phyloP scores from a whole-genome alignment of 2,888 invertebrate species.

The Tetanocera ferruginea region DNA sequence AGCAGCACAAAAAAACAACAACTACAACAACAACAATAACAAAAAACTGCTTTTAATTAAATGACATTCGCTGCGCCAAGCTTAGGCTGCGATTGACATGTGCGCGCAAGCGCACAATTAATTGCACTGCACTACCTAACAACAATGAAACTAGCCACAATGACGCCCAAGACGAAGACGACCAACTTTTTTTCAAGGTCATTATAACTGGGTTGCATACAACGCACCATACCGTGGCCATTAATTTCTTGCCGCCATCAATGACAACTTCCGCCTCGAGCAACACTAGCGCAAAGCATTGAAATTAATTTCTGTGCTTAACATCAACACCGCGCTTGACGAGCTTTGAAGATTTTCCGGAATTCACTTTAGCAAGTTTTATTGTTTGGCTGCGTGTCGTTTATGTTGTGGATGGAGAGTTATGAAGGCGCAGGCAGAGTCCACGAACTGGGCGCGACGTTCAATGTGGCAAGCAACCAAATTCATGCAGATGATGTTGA shows the following conservation, averaged over 20 bases:
- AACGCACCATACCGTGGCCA: too few species aligned
- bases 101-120: not conserved
- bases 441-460: not conserved
- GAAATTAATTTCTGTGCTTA: too few species aligned
- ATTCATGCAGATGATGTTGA: not conserved
- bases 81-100: not conserved
- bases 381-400: not conserved
- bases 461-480: not conserved
- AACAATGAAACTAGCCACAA: too few species aligned
- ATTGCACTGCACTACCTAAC: not conserved
- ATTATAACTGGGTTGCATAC: not conserved
- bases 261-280: too few species aligned
- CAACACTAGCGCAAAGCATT: too few species aligned
- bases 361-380: not conserved
- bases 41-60: not conserved
- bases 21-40: too few species aligned
- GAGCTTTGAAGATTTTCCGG: too few species aligned
- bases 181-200: not conserved
- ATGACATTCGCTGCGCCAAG: not conserved
- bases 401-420: not conserved
- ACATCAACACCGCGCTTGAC: too few species aligned
- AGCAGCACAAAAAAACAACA: too few species aligned
- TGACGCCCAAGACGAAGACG: too few species aligned
- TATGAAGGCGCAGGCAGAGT: not conserved
- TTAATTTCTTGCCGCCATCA: too few species aligned